Conservation (phyloP, 1,140 invertebrate species). For the Caenorhabditis briggsae region DNA sequence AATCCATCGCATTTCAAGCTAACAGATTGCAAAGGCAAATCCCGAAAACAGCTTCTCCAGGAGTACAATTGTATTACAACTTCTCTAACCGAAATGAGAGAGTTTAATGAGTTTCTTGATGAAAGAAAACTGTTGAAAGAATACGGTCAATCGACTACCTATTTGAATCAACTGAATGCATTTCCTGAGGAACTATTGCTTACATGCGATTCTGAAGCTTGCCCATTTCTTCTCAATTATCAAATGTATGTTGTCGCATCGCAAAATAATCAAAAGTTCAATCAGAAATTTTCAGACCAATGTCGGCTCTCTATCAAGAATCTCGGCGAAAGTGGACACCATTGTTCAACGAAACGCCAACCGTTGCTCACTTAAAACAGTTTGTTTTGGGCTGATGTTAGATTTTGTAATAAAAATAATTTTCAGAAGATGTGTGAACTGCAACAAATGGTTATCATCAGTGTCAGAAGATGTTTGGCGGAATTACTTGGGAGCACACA, state of each 20-base stretch:
- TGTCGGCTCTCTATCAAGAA: conserved; percentile 43
- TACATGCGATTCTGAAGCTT: conserved; percentile 34
- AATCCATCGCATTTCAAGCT: conserved; percentile 1
- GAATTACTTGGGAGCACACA: conserved; percentile 20
- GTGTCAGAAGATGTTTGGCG: conserved; percentile 3
- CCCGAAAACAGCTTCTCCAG: neutral
- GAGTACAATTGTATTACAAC: conserved; percentile 28
- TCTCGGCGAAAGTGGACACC: conserved; percentile 12
- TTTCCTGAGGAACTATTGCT: conserved; percentile 30
- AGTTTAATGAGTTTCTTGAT: conserved; percentile 19
- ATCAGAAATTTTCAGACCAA: neutral
- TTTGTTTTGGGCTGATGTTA: neutral
- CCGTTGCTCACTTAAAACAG: neutral
- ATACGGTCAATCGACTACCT: neutral
- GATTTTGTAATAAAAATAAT: neutral
- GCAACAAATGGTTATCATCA: neutral
- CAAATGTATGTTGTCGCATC: neutral
- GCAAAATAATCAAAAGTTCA: neutral
- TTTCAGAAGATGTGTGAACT: conserved; percentile 39
- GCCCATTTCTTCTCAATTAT: neutral
- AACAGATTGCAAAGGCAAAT: conserved; percentile 4
- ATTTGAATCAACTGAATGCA: neutral
- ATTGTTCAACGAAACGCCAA: neutral
- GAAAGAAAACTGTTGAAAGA: conserved; percentile 10
- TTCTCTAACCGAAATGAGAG: neutral